Percentiles rank a stretch among this genome's conserved stretches.
Conservation (phyloP, 64 coral and sea anemone genomes). For the Montipora sp. region DNA sequence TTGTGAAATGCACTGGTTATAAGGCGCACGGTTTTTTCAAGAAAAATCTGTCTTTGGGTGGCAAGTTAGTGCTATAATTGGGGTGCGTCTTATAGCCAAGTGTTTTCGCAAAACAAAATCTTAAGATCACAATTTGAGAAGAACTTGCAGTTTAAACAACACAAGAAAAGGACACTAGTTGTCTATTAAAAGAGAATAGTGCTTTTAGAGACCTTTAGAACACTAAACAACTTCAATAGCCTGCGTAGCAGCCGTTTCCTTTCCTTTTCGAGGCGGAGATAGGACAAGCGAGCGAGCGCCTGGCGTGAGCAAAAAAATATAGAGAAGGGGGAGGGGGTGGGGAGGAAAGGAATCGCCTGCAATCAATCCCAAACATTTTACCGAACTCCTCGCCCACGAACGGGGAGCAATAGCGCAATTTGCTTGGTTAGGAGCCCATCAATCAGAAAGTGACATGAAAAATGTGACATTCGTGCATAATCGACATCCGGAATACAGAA, state of each 20-base stretch:
- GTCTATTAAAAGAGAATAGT: too few species aligned
- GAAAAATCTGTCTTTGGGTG: too few species aligned
- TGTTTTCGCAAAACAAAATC: too few species aligned
- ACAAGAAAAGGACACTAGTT: too few species aligned
- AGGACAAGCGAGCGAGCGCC: neutral
- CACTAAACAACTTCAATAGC: neutral
- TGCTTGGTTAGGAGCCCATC: conserved; percentile 1
- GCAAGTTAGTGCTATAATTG: too few species aligned
- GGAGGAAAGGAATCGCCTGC: conserved; percentile 9
- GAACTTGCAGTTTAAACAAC: too few species aligned
- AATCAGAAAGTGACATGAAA: neutral
- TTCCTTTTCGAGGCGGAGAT: conserved; percentile 9
- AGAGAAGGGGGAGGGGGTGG: neutral
- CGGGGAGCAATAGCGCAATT: conserved; percentile 7
- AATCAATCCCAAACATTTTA: neutral
- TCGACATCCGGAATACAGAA: neutral
- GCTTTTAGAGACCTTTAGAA: too few species aligned
- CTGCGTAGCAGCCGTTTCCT: neutral
- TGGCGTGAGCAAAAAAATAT: neutral
- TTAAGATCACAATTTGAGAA: too few species aligned
- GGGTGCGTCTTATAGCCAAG: too few species aligned
- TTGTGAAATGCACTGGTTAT: too few species aligned
- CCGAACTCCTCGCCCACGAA: conserved; percentile 1
- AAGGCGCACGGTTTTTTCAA: too few species aligned
- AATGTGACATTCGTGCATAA: neutral